Percentiles rank a stretch among this genome's conserved stretches.
Conservation (phyloP, 35 echinoderm and acorn worm species). For the Diadema setosum region DNA sequence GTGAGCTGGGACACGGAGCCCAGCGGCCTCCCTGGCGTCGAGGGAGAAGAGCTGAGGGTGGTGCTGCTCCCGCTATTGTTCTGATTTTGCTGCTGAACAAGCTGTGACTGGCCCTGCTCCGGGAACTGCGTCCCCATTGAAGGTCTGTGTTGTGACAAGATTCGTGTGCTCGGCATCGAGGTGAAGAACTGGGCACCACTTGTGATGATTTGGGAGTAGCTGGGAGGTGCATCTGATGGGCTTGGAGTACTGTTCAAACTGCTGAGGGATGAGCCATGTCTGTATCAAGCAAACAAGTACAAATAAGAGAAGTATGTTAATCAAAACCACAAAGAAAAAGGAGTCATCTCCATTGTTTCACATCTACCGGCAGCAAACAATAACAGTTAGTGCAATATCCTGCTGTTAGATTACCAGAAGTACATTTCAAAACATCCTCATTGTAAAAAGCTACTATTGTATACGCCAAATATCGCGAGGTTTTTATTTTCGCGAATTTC, state of each 20-base stretch:
- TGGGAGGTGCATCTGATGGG: not conserved
- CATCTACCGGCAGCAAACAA: no score
- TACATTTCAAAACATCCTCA: no score
- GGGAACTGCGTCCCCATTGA: not conserved
- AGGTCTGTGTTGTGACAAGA: not conserved
- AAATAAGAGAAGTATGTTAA: no score
- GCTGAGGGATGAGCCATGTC: not conserved
- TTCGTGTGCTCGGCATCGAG: not conserved
- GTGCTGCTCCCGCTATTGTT: slow-evolving; percentile 13
- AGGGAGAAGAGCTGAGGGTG: not conserved
- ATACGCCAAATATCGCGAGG: no score
- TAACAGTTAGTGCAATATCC: no score
- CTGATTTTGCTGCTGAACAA: not conserved
- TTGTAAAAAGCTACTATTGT: no score
- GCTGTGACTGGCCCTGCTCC: not conserved
- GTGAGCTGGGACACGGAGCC: not conserved
- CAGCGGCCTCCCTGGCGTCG: not conserved
- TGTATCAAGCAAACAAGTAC: no score
- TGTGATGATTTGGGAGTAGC: not conserved
- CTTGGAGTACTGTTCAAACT: slow-evolving; percentile 14
- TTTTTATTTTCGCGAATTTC: no score
- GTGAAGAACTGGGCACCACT: not conserved
- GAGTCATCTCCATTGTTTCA: no score
- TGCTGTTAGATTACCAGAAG: no score
- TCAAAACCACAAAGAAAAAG: no score